A percentile compares a stretch with the other conserved stretches of the same genome.
These are phyloP conservation scores for Ectemnius continuus DNA, from an alignment of 2,888 invertebrate species.

Conservation along the genomic window DNA sequence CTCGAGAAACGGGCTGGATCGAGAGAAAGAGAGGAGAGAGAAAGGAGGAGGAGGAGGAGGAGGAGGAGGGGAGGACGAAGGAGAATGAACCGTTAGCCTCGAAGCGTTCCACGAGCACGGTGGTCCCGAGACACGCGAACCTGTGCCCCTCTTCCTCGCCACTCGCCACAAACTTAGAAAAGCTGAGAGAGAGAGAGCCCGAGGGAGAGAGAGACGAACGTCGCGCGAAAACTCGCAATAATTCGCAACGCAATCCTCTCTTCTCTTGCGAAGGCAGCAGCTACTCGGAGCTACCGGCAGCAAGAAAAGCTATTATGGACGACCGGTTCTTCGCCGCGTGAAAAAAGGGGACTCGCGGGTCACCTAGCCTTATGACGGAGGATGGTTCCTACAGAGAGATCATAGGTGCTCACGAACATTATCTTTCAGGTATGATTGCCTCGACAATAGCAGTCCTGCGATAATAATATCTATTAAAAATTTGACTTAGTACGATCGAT, in stretches of 20 bases:
- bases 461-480: no score
- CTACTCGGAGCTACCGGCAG: conserved; percentile 30
- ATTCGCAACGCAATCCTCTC: background rate
- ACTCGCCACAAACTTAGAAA: conserved; percentile 20
- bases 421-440: no score
- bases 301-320: conserved; percentile 46
- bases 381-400: background rate
- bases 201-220: background rate
- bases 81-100: conserved; percentile 64
- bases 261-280: background rate
- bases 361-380: conserved; percentile 8
- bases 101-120: conserved; percentile 49
- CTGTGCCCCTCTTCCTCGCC: conserved; percentile 4
- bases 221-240: conserved; percentile 4
- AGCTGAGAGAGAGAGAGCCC: background rate
- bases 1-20: background rate
- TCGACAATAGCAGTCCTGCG: no score
- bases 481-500: no score
- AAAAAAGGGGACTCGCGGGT: conserved; percentile 32
- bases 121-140: conserved; percentile 36
- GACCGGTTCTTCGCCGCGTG: conserved; percentile 48
- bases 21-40: conserved; percentile 22
- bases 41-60: conserved; percentile 25
- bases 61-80: conserved; percentile 21
- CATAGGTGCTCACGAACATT: no score